Percentiles rank a stretch among this genome's conserved stretches.
These are phyloP conservation scores for Novumbra hubbsi DNA, from an alignment of 2,797 vertebrate genomes.

Conservation along the genomic window DNA sequence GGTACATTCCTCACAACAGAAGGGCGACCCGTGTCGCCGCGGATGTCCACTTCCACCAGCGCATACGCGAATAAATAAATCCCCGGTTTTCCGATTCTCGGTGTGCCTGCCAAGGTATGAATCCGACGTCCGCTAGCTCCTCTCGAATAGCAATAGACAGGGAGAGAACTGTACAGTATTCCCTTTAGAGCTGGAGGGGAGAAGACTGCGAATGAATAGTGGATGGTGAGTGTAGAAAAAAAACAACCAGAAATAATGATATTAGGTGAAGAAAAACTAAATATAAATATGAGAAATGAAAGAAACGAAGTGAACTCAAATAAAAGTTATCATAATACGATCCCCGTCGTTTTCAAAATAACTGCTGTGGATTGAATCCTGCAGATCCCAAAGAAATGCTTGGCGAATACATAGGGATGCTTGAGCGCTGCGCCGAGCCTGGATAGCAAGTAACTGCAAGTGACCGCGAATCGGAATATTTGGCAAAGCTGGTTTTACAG, in stretches of 20 bases:
- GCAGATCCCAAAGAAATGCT: conserved; percentile 55
- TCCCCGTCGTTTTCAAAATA: conserved; percentile 38
- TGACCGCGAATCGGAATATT: conserved; percentile 64
- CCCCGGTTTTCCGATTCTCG: conserved; percentile 47
- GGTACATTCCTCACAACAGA: conserved; percentile 67
- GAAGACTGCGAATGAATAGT: conserved; percentile 34
- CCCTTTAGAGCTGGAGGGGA: conserved; percentile 55
- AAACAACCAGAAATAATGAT: conserved; percentile 60
- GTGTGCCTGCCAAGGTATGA: conserved; percentile 53
- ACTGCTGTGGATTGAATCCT: conserved; percentile 48
- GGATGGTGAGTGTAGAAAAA: conserved; percentile 51
- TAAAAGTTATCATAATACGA: conserved; percentile 72
- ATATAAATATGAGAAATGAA: conserved; percentile 59
- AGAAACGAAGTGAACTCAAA: conserved; percentile 64
- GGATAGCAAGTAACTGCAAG: conserved; percentile 69
- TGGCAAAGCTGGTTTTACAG: conserved; percentile 53
- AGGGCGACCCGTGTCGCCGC: conserved; percentile 41
- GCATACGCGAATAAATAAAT: conserved; percentile 57
- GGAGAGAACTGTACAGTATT: conserved; percentile 44
- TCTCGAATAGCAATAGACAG: conserved; percentile 38
- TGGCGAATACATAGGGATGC: conserved; percentile 35
- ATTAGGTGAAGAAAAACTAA: conserved; percentile 58
- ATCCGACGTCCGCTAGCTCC: conserved; percentile 54
- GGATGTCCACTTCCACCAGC: conserved; percentile 41
- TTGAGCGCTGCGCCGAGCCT: conserved; percentile 54